phyloP scores from a whole-genome alignment of 2,888 invertebrate genomes.

The Ecdyonurus torrentis region DNA sequence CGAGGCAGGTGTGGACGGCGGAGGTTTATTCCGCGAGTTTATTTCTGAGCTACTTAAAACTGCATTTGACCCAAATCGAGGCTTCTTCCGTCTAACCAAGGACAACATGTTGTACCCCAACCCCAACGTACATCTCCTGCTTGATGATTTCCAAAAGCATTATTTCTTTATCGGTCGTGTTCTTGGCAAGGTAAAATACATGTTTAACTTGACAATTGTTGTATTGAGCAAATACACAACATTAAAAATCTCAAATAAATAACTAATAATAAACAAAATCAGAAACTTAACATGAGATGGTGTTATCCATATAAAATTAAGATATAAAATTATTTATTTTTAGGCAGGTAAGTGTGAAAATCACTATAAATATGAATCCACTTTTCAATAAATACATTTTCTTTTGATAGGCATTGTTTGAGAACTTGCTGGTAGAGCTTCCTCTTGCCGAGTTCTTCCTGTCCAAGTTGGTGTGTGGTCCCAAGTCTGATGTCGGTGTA shows the following conservation, averaged over 20 bases:
- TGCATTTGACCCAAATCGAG: conserved; percentile 91
- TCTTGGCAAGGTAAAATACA: conserved; percentile 68
- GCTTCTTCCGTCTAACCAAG: conserved; percentile 74
- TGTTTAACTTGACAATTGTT: too few relatives aligned
- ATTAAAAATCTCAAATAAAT: too few relatives aligned
- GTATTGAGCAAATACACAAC: too few relatives aligned
- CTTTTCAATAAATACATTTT: conserved; percentile 8
- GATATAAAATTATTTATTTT: too few relatives aligned
- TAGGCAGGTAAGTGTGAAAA: too few relatives aligned
- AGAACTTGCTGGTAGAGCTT: conserved; percentile 83
- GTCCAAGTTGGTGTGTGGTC: conserved; percentile 61
- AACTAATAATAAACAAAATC: too few relatives aligned
- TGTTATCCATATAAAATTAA: too few relatives aligned
- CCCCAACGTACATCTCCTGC: conserved; percentile 74
- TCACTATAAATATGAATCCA: too few relatives aligned
- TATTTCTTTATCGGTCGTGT: conserved; percentile 90
- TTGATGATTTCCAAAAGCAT: conserved; percentile 73
- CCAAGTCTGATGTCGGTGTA: conserved; percentile 61
- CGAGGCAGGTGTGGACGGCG: conserved; percentile 95
- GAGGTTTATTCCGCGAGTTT: conserved; percentile 92
- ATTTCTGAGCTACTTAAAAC: conserved; percentile 85
- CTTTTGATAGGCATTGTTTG: conserved; percentile 63
- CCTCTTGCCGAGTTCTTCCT: conserved; percentile 94
- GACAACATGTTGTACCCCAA: conserved; percentile 94
- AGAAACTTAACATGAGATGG: too few relatives aligned